These are phyloP conservation scores for Desmodus rotundus DNA, from an alignment of 2,113 vertebrate genomes.

Conservation along the genomic window DNA sequence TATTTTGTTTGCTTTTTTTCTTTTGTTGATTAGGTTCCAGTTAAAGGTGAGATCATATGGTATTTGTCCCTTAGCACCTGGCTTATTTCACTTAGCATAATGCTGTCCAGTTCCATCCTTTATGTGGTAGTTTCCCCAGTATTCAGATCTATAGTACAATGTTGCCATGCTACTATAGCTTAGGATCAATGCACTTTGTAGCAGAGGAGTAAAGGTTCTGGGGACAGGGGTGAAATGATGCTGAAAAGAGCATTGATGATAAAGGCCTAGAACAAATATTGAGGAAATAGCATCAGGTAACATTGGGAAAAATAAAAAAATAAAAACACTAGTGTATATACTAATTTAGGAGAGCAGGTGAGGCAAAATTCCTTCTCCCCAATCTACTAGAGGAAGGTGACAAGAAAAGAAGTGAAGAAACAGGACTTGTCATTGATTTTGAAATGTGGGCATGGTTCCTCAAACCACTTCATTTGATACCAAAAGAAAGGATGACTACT, in stretches of 20 bases:
- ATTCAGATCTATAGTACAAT: not conserved
- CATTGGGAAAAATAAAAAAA: not conserved
- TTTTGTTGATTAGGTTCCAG: too few species aligned
- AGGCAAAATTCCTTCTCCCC: not conserved
- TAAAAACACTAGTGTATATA: not conserved
- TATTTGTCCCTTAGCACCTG: too few species aligned
- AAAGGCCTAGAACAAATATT: not conserved
- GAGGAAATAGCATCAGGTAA: not conserved
- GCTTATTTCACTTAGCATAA: too few species aligned
- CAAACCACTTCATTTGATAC: not conserved
- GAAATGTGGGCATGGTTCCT: rapidly evolving
- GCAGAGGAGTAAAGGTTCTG: not conserved
- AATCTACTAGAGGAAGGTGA: rapidly evolving
- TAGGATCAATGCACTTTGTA: not conserved
- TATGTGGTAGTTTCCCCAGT: not conserved
- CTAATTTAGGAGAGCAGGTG: not conserved
- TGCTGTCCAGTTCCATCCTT: too few species aligned
- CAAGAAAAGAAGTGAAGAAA: not conserved
- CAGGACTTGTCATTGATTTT: not conserved
- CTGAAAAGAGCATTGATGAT: not conserved
- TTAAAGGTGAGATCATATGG: too few species aligned
- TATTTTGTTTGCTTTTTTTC: too few species aligned
- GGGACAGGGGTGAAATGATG: not conserved
- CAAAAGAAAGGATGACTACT: not conserved
- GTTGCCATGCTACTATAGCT: not conserved